These are phyloP conservation scores for Eucriotettix oculatus DNA, from an alignment of 2,888 invertebrate genomes.

Conservation along the genomic window DNA sequence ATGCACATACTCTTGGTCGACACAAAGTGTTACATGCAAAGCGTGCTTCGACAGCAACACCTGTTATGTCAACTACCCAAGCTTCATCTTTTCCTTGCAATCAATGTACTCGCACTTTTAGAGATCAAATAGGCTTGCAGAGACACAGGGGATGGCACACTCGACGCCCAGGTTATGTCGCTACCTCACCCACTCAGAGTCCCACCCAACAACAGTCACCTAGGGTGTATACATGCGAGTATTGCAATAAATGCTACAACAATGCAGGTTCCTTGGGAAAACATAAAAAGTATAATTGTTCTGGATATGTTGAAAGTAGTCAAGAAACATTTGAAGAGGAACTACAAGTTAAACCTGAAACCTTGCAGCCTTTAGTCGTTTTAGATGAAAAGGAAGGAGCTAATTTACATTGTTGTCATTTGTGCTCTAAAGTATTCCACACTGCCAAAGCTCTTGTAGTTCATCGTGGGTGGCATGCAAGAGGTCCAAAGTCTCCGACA, in stretches of 20 bases:
- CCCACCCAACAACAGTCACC: no score
- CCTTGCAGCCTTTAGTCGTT: neutral
- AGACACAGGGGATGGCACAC: constrained; percentile 25
- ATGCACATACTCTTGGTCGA: constrained; percentile 1
- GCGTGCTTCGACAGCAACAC: neutral
- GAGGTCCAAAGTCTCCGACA: neutral
- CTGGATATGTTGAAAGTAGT: neutral
- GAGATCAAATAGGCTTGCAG: constrained; percentile 28
- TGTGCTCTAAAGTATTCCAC: neutral
- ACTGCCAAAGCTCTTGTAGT: neutral
- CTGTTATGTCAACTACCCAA: neutral
- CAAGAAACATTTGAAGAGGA: neutral
- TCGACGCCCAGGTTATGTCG: neutral
- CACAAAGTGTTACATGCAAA: constrained; percentile 6
- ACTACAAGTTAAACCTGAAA: neutral
- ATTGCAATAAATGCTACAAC: neutral
- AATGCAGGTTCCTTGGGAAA: neutral
- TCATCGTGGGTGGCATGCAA: neutral
- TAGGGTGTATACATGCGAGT: neutral
- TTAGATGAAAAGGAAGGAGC: neutral
- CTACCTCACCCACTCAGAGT: neutral
- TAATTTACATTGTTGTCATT: neutral
- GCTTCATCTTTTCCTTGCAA: neutral
- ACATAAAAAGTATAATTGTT: neutral
- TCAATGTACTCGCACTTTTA: constrained; percentile 4